phyloP scores from a whole-genome alignment of 1,140 invertebrate species.

The Drosophila watanabei region DNA sequence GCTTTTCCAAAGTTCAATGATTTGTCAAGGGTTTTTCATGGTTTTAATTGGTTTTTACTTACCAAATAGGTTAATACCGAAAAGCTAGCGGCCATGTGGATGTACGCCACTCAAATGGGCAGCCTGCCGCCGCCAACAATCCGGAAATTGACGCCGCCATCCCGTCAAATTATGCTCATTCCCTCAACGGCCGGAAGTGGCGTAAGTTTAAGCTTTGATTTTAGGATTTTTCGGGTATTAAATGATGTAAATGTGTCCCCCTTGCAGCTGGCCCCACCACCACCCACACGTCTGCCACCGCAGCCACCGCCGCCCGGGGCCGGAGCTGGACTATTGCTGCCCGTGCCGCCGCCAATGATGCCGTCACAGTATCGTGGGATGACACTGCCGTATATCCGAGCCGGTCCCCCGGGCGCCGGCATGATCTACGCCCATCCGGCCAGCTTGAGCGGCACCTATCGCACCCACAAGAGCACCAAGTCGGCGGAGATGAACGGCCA shows the following conservation, averaged over 20 bases:
- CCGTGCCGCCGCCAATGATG: slow-evolving; percentile 40
- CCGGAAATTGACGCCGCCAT: slow-evolving; percentile 61
- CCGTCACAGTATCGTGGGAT: slow-evolving; percentile 67
- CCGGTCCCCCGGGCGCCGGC: slow-evolving; percentile 57
- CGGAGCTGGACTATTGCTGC: slow-evolving; percentile 44
- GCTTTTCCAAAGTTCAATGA: not conserved
- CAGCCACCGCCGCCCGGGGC: slow-evolving; percentile 53
- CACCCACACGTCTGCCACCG: slow-evolving; percentile 61
- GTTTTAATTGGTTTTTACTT: too few species aligned
- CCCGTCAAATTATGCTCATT: slow-evolving; percentile 76
- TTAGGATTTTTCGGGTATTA: not conserved
- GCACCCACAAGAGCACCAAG: slow-evolving; percentile 78
- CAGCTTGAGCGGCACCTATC: slow-evolving; percentile 69
- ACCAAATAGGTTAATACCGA: slow-evolving; percentile 60
- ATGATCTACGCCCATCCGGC: slow-evolving; percentile 67
- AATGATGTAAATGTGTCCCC: rapidly evolving
- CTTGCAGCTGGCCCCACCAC: slow-evolving; percentile 52
- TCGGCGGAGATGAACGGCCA: slow-evolving; percentile 70
- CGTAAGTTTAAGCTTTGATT: slow-evolving; percentile 28
- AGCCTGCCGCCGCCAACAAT: slow-evolving; percentile 55
- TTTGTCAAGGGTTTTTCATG: not conserved
- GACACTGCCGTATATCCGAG: slow-evolving; percentile 72
- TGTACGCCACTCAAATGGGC: slow-evolving; percentile 78
- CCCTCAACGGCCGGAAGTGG: slow-evolving; percentile 64
- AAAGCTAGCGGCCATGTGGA: slow-evolving; percentile 81